These are phyloP conservation scores for Chaetoderma sp. DNA, from an alignment of 2,888 invertebrate species.

Conservation along the genomic window DNA sequence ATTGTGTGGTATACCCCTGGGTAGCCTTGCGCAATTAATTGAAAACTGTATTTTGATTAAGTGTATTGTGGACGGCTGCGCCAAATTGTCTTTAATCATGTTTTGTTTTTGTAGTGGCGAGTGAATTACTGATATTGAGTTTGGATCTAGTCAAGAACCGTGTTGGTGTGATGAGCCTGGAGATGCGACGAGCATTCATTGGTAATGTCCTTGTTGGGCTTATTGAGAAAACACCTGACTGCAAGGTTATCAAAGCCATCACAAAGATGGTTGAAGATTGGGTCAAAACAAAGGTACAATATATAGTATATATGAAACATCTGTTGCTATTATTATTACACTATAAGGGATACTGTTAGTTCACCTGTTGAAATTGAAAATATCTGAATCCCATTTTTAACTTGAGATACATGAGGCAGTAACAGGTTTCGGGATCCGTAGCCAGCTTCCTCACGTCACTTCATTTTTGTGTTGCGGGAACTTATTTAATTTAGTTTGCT, in stretches of 20 bases:
- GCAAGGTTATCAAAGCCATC: conserved; percentile 86
- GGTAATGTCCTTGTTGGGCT: conserved; percentile 90
- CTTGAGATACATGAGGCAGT: too few species aligned
- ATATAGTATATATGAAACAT: too few species aligned
- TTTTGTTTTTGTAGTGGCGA: conserved; percentile 70
- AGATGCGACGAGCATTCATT: conserved; percentile 93
- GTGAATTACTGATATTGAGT: conserved; percentile 84
- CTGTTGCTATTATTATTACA: too few species aligned
- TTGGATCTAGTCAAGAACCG: conserved; percentile 94
- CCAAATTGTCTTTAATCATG: not conserved
- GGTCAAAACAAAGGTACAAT: conserved; percentile 81
- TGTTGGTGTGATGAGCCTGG: conserved; percentile 92
- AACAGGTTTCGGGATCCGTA: too few species aligned
- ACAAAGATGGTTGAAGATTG: conserved; percentile 95
- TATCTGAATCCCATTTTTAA: too few species aligned
- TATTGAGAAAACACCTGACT: conserved; percentile 93
- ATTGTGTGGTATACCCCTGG: too few species aligned
- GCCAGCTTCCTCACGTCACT: too few species aligned
- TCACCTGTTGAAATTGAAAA: not conserved
- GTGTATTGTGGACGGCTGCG: not conserved
- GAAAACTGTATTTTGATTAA: not conserved
- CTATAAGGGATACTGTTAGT: too few species aligned
- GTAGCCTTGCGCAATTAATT: too few species aligned
- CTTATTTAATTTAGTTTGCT: too few species aligned
- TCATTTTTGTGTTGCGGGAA: too few species aligned